phyloP scores from a whole-genome alignment of 2,888 invertebrate species.

The Heliconius aoede region DNA sequence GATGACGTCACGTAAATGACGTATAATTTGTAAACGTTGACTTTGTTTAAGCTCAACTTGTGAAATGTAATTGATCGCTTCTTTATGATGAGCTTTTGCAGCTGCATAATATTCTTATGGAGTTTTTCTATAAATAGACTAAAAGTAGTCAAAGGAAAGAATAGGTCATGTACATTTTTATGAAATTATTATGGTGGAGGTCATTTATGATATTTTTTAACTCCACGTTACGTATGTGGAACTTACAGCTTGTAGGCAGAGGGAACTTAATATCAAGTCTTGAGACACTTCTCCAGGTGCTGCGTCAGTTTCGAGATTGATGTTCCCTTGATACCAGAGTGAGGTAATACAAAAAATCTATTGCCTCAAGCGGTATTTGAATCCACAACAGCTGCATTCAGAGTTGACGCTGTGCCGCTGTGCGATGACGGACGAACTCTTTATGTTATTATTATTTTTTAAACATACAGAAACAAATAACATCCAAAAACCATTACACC shows the following conservation, averaged over 20 bases:
- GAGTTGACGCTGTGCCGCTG: too few species aligned
- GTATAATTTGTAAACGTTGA: slow-evolving; percentile 16
- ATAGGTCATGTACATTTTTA: neutral
- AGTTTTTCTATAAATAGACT: slow-evolving; percentile 17
- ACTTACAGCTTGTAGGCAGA: neutral
- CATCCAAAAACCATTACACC: neutral
- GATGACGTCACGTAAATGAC: neutral
- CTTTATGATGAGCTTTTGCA: slow-evolving; percentile 28
- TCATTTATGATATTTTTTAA: neutral
- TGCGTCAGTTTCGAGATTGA: too few species aligned
- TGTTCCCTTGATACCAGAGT: too few species aligned
- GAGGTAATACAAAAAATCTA: too few species aligned
- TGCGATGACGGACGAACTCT: neutral
- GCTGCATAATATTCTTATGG: slow-evolving; percentile 30
- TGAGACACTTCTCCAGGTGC: too few species aligned
- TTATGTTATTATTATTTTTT: neutral
- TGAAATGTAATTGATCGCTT: slow-evolving; percentile 25
- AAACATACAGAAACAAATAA: neutral
- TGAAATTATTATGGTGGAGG: neutral
- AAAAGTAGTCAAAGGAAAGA: neutral
- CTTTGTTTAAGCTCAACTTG: slow-evolving; percentile 9
- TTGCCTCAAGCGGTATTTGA: neutral
- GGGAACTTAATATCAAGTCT: neutral
- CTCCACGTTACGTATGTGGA: neutral
- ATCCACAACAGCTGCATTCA: neutral